These are phyloP conservation scores for Chloroceryle inda DNA, from an alignment of 2,797 vertebrate species.

Conservation along the genomic window DNA sequence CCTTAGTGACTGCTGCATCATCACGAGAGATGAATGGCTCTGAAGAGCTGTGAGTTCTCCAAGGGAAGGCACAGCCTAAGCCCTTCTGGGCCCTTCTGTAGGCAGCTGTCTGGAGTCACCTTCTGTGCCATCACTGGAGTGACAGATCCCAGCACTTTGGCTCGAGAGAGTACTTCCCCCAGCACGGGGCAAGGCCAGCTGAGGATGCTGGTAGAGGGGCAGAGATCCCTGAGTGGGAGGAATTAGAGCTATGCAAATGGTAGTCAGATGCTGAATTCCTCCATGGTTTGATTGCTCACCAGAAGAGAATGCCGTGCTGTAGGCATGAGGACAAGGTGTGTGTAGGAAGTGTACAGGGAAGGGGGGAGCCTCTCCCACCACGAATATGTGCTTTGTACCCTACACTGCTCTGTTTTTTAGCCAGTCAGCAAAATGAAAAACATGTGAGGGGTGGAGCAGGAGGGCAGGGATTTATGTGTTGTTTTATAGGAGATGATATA, in stretches of 20 bases:
- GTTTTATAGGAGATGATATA: slow-evolving; percentile 32
- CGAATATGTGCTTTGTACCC: slow-evolving; percentile 27
- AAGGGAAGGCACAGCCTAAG: neutral
- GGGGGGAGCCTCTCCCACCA: slow-evolving; percentile 30
- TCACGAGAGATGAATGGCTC: neutral
- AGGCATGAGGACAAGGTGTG: neutral
- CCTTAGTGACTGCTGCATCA: neutral
- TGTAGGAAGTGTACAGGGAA: neutral
- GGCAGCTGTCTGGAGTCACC: neutral
- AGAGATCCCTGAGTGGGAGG: neutral
- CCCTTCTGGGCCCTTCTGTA: neutral
- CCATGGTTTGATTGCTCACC: neutral
- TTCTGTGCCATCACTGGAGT: neutral
- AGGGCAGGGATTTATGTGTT: slow-evolving; percentile 29
- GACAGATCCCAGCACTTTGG: neutral
- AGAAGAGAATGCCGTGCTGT: neutral
- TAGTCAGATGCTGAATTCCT: neutral
- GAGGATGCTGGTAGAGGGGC: neutral
- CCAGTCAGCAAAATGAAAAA: slow-evolving; percentile 49
- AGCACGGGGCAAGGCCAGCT: neutral
- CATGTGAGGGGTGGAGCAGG: slow-evolving; percentile 45
- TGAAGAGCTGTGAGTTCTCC: neutral
- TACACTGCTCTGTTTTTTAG: neutral
- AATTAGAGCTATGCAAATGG: neutral
- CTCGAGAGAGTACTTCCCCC: neutral